Evolutionary conservation across 1,140 invertebrate genomes (phyloP), one percentile per base, ranked within the genome.

Genomic region (Hesperophylax magnus): DNA sequence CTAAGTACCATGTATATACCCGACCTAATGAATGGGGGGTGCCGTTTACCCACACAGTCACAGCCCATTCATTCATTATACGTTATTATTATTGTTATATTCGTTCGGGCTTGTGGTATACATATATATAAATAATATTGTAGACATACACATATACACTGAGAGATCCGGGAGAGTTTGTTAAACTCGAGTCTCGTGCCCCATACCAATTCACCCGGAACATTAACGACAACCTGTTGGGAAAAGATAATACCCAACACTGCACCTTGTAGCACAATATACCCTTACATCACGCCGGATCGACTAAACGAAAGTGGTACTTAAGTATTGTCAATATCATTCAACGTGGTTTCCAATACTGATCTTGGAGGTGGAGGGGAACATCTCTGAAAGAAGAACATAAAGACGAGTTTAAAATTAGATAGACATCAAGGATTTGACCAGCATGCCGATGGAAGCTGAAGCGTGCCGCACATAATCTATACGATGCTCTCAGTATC

Each of bases 161-260:
- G 34, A 31, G 31, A 34, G 17, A 34, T 31, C 5, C 27, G 27
- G 27, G 15, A 14, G 47, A 54, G 69, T 18, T 72, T 54, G 69
- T 72, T 72, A 53, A 72, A 47, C 52, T 31, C 69, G 47, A 31
- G 69, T 54, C 69, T 54, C 69, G 69, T 72, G 69, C 47, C 69
- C 24, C 47, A 20, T 52, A 31, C 18, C 69, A 72, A 72, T 24
- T 72, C 69, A 72, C 39, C 69, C 69, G 47, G 47, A 72, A 72
- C 69, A 72, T 53, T 72, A 54, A 20, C 69, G 47, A 72, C 69
- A 72, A 72, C 47, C 39, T 54, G 47, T 53, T 72, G 69, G 63
- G 69, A 72, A 31, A 61, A 67, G 63, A 67, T 67, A 34, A 24
- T 71, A 18, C 7, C 22, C 34, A 61, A 61, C 18, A 20, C 18